phyloP scores from a whole-genome alignment of 2,113 vertebrate genomes.

The Thermophis baileyi region DNA sequence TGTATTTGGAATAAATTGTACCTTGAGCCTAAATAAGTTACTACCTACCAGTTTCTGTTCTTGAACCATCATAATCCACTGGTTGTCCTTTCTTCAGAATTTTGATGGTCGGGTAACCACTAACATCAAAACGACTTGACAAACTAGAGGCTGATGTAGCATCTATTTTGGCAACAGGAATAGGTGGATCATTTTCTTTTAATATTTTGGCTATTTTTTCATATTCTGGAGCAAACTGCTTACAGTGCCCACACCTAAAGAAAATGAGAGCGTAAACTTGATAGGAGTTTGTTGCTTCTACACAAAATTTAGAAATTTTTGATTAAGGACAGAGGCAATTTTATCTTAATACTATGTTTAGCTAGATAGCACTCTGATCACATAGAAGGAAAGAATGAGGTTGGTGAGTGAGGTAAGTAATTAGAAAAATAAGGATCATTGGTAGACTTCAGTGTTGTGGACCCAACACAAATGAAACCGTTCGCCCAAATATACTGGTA shows the following conservation, averaged over 20 bases:
- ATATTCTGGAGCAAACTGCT: constrained; percentile 92
- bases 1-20: background rate
- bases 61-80: constrained; percentile 88
- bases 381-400: background rate
- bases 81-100: constrained; percentile 91
- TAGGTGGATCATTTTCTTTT: constrained; percentile 86
- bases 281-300: background rate
- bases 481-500: background rate
- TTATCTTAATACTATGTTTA: background rate
- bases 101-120: constrained; percentile 95
- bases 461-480: background rate
- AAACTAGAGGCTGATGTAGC: constrained; percentile 77
- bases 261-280: rapidly evolving
- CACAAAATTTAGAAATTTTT: background rate
- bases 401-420: background rate
- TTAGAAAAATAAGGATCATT: background rate
- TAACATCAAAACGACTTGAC: constrained; percentile 86
- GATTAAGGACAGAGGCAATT: background rate
- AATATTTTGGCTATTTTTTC: constrained; percentile 88
- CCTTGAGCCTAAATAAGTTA: background rate
- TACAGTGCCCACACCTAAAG: constrained; percentile 94
- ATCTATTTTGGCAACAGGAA: constrained; percentile 93
- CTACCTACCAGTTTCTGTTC: constrained; percentile 81
- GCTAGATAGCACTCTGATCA: background rate
- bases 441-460: background rate